Evolutionary conservation across 2,888 invertebrate genomes (phyloP).

Genomic region (Eueremaeus valkanovi): DNA sequence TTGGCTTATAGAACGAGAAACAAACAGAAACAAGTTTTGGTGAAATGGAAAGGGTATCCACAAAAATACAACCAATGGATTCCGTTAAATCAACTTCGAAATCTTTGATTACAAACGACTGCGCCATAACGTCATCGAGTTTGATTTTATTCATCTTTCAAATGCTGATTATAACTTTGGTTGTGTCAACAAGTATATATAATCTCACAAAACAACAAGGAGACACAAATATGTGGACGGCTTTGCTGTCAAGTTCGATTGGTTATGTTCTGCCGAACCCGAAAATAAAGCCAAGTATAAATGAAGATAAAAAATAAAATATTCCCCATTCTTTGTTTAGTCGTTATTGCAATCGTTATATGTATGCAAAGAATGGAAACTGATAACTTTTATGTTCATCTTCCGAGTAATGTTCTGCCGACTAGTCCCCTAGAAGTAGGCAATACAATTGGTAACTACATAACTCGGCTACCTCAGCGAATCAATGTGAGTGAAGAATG

Average conservation of each 20-base stretch:
- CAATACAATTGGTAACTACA: neutral
- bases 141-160: conserved; percentile 16
- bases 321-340: neutral
- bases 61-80: conserved; percentile 10
- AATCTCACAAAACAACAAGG: neutral
- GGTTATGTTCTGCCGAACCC: conserved; percentile 33
- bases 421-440: neutral
- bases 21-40: neutral
- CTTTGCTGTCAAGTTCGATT: conserved; percentile 7
- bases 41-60: conserved; percentile 20
- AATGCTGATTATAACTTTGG: neutral
- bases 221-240: neutral
- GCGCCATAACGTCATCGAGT: neutral
- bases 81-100: too few species aligned
- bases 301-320: neutral
- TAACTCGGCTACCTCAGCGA: neutral
- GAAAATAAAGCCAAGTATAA: neutral
- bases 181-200: neutral
- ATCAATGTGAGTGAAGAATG: neutral
- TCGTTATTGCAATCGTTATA: neutral
- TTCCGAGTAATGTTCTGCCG: neutral
- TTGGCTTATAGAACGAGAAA: too few species aligned
- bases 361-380: neutral
- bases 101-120: too few species aligned
- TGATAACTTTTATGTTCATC: neutral